phyloP scores from a whole-genome alignment of 2,888 invertebrate species.

The Oligia latruncula region DNA sequence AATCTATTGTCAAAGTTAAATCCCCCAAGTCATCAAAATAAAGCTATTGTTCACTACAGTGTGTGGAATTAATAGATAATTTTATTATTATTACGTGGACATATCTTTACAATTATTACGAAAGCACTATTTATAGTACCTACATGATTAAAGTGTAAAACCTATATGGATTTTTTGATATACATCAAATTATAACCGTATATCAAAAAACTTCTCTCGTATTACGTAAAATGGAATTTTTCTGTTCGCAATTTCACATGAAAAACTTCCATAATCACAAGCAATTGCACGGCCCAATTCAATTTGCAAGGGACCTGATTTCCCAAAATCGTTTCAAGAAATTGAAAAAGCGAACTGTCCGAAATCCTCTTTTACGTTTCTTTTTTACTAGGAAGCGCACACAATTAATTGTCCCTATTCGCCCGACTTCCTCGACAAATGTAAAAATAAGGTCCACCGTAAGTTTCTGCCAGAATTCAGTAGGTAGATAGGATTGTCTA shows the following conservation, averaged over 20 bases:
- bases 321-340: constrained; percentile 56
- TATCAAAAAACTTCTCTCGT: background rate
- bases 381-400: constrained; percentile 55
- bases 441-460: constrained; percentile 22
- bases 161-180: background rate
- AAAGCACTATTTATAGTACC: background rate
- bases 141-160: background rate
- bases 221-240: constrained; percentile 22
- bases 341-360: constrained; percentile 58
- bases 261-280: constrained; percentile 47
- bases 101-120: background rate
- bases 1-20: background rate
- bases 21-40: background rate
- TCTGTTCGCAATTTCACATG: constrained; percentile 38
- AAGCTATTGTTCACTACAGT: too few relatives aligned
- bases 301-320: constrained; percentile 58
- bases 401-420: constrained; percentile 71
- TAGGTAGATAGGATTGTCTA: too few relatives aligned
- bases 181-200: background rate
- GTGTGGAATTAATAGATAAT: background rate
- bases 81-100: background rate
- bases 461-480: constrained; percentile 9
- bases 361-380: constrained; percentile 61
- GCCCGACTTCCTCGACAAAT: constrained; percentile 47
- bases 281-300: constrained; percentile 53